These are phyloP conservation scores for Momotus momota DNA, from an alignment of 2,797 vertebrate genomes.

Conservation along the genomic window DNA sequence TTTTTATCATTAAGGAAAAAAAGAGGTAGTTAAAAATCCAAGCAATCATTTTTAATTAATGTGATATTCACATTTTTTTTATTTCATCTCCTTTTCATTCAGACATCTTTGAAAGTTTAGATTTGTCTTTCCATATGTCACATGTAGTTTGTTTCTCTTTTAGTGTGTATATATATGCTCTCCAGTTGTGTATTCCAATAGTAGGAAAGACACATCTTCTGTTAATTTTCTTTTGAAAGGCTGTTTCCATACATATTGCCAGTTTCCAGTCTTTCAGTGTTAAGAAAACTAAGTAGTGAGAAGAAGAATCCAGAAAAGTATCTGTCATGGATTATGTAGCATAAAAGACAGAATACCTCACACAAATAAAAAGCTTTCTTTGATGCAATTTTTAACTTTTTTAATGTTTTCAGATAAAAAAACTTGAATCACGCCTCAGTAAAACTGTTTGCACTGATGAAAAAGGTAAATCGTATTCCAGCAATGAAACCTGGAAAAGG, in stretches of 20 bases:
- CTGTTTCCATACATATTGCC: neutral
- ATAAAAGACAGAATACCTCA: neutral
- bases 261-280: neutral
- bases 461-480: constrained; percentile 82
- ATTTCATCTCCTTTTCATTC: neutral
- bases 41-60: neutral
- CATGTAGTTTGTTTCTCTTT: neutral
- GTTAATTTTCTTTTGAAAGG: neutral
- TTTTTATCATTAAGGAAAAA: neutral
- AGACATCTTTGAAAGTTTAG: neutral
- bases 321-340: neutral
- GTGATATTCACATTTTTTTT: too few species aligned
- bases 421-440: constrained; percentile 92
- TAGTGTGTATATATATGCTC: neutral
- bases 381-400: neutral
- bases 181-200: neutral
- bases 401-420: constrained; percentile 88
- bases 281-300: neutral
- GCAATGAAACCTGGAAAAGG: constrained; percentile 88
- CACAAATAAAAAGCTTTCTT: neutral
- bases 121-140: neutral
- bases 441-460: constrained; percentile 89
- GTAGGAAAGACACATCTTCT: neutral
- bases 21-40: neutral
- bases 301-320: neutral